Evolutionary conservation across 2,113 vertebrate genomes (phyloP).

Genomic region (Dicaeum eximium): DNA sequence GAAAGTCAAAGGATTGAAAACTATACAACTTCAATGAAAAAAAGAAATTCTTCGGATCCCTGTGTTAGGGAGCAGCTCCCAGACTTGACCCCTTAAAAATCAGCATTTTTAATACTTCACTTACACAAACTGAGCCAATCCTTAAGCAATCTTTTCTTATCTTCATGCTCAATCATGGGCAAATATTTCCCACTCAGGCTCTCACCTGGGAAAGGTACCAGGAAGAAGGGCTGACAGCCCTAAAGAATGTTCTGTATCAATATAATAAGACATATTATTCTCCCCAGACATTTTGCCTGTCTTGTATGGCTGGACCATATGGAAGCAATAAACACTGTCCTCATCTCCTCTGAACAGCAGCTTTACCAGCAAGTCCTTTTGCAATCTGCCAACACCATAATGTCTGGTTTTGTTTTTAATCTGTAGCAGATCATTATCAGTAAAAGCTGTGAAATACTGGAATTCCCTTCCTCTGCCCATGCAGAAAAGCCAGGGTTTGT

Average conservation of each 20-base stretch:
- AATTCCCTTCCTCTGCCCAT: not conserved
- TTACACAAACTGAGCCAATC: not conserved
- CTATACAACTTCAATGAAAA: not conserved
- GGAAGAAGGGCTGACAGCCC: not conserved
- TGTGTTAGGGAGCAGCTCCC: not conserved
- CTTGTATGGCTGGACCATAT: slow-evolving; percentile 34
- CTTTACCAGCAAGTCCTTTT: slow-evolving; percentile 58
- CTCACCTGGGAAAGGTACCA: not conserved
- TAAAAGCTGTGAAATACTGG: slow-evolving; percentile 51
- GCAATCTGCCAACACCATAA: slow-evolving; percentile 58
- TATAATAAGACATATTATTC: not conserved
- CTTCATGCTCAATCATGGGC: not conserved
- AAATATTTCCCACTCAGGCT: not conserved
- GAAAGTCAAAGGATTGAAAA: not conserved
- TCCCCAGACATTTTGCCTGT: slow-evolving; percentile 25
- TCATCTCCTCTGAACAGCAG: slow-evolving; percentile 48
- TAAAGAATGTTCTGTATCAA: not conserved
- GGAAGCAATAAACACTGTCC: slow-evolving; percentile 52
- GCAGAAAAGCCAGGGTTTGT: not conserved
- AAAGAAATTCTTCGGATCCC: not conserved
- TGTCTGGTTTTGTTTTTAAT: slow-evolving; percentile 43
- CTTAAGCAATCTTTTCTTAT: not conserved
- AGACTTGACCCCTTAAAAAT: not conserved
- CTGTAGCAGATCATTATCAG: slow-evolving; percentile 51
- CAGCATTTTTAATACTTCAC: not conserved